Evolutionary conservation across 2,888 invertebrate genomes (phyloP).

Genomic region (Perizoma affinitatum): DNA sequence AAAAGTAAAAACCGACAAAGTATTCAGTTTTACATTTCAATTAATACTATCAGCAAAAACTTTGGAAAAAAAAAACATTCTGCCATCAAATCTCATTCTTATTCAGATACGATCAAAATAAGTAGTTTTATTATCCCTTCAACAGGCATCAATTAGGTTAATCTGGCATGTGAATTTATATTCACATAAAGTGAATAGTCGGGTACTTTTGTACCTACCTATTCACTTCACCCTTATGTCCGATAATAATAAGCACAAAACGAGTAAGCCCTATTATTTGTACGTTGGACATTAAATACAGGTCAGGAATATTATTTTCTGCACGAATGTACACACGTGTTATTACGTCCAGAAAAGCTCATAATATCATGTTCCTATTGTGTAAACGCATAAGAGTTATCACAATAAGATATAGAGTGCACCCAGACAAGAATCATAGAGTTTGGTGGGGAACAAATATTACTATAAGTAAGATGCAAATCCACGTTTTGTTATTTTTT

Average conservation of each 20-base stretch:
- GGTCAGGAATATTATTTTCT: constrained; percentile 57
- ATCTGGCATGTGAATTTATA: constrained; percentile 19
- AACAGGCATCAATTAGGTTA: constrained; percentile 24
- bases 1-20: too few relatives aligned
- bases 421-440: background rate
- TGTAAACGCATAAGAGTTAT: constrained; percentile 31
- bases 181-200: too few relatives aligned
- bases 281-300: constrained; percentile 56
- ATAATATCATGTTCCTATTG: constrained; percentile 56
- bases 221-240: constrained; percentile 34
- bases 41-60: constrained; percentile 5
- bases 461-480: too few relatives aligned
- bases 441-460: too few relatives aligned
- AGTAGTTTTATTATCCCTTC: constrained; percentile 14
- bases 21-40: constrained; percentile 10
- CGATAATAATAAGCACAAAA: constrained; percentile 49
- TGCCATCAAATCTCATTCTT: constrained; percentile 2
- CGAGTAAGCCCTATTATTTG: constrained; percentile 44
- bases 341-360: constrained; percentile 51
- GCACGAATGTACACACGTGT: constrained; percentile 61
- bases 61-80: too few relatives aligned
- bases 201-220: constrained; percentile 12
- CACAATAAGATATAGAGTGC: constrained; percentile 2
- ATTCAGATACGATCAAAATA: constrained; percentile 18
- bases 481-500: too few relatives aligned